These are phyloP conservation scores for Orcinus orca DNA, from an alignment of 2,113 vertebrate species.

Conservation along the genomic window DNA sequence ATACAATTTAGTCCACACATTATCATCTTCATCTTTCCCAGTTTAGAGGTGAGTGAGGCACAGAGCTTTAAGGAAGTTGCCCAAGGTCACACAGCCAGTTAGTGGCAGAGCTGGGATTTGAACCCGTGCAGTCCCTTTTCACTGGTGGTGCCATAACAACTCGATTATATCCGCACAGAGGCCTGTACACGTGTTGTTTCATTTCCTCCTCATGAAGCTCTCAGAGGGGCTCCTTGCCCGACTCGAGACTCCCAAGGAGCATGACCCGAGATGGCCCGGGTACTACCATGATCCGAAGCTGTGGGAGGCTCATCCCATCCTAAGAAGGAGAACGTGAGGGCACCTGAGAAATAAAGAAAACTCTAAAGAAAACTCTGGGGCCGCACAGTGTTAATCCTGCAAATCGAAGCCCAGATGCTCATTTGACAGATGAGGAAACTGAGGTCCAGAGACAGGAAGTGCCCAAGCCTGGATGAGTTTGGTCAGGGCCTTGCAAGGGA, in stretches of 20 bases:
- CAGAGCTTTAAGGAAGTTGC: not conserved
- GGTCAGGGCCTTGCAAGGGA: too few relatives aligned
- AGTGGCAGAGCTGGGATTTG: not conserved
- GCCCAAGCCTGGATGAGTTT: not conserved
- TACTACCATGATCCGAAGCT: rapidly evolving
- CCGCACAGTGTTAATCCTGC: not conserved
- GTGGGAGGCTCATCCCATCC: not conserved
- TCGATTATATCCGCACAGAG: rapidly evolving
- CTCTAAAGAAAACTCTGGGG: too few relatives aligned
- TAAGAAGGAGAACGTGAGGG: not conserved
- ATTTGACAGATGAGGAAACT: not conserved
- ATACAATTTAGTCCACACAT: not conserved
- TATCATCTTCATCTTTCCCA: not conserved
- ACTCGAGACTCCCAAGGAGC: not conserved
- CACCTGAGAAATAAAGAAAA: not conserved
- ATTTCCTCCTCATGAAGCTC: not conserved
- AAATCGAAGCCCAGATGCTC: not conserved
- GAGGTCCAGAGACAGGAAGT: not conserved
- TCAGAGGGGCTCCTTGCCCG: not conserved
- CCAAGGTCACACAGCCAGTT: not conserved
- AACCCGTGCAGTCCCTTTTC: not conserved
- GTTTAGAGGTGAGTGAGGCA: not conserved
- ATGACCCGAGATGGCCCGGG: not conserved
- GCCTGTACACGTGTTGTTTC: rapidly evolving
- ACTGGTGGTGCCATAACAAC: rapidly evolving